A percentile compares a stretch with the other conserved stretches of the same genome.
Evolutionary conservation across 2,113 vertebrate genomes (phyloP).

Genomic region (Pelobates fuscus): DNA sequence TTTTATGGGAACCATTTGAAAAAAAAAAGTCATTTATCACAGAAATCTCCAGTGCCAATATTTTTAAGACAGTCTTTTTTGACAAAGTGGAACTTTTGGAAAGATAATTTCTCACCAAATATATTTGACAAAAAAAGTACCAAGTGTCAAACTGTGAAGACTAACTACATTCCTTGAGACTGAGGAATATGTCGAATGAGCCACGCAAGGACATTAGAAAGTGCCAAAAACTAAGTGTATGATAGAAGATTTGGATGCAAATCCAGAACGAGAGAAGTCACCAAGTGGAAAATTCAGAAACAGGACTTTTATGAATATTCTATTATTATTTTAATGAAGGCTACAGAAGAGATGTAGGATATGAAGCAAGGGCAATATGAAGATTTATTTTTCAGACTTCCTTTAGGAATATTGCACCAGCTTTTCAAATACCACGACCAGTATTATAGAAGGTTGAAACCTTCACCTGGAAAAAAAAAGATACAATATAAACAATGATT

Average conservation of each 20-base stretch:
- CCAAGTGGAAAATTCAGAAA: not conserved
- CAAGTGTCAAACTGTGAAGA: slow-evolving; percentile 72
- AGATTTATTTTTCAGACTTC: slow-evolving; percentile 59
- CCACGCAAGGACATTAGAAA: slow-evolving; percentile 61
- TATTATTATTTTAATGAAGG: slow-evolving; percentile 20
- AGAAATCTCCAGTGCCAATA: not conserved
- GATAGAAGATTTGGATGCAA: slow-evolving; percentile 48
- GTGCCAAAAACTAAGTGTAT: slow-evolving; percentile 60
- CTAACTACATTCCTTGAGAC: slow-evolving; percentile 56
- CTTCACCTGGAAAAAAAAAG: slow-evolving; percentile 45
- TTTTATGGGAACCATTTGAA: slow-evolving; percentile 58
- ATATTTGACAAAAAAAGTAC: slow-evolving; percentile 49
- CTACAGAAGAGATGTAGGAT: slow-evolving; percentile 56
- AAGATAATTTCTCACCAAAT: slow-evolving; percentile 9
- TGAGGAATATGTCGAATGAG: slow-evolving; percentile 61
- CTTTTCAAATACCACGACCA: slow-evolving; percentile 63
- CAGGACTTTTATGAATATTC: not conserved
- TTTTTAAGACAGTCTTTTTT: not conserved
- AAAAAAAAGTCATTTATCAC: not conserved
- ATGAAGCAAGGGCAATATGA: slow-evolving; percentile 52
- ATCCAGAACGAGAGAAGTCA: too few relatives aligned
- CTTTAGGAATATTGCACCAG: slow-evolving; percentile 56
- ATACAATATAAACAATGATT: slow-evolving; percentile 14
- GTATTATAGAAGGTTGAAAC: slow-evolving; percentile 63
- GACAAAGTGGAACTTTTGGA: not conserved